phyloP scores from a whole-genome alignment of 2,797 vertebrate species.

The Poeciliopsis presidionis region DNA sequence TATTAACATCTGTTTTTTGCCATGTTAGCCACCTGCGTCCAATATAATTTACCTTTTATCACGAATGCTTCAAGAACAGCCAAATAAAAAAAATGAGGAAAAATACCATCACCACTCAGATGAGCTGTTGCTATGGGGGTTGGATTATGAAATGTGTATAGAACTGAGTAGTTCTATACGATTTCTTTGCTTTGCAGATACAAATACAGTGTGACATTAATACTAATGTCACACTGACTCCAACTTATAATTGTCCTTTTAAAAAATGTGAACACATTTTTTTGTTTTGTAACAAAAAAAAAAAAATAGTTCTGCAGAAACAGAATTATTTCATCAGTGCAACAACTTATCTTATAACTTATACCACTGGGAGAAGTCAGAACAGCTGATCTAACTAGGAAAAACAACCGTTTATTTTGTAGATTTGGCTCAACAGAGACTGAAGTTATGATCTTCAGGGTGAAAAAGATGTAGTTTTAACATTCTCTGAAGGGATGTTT shows the following conservation, averaged over 20 bases:
- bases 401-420: not conserved
- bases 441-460: not conserved
- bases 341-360: not conserved
- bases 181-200: not conserved
- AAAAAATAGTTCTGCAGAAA: not conserved
- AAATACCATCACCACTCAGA: not conserved
- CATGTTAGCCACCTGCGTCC: not conserved
- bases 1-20: not conserved
- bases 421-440: not conserved
- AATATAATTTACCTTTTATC: not conserved
- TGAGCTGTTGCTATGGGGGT: not conserved
- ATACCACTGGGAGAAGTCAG: not conserved
- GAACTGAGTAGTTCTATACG: not conserved
- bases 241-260: not conserved
- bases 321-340: not conserved
- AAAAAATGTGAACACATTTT: not conserved
- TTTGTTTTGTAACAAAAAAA: not conserved
- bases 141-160: not conserved
- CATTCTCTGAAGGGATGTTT: not conserved
- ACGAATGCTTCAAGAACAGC: not conserved
- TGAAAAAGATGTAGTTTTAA: too few relatives aligned
- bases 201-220: not conserved
- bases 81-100: not conserved
- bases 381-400: not conserved
- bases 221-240: not conserved